These are phyloP conservation scores for Xanthia togata DNA, from an alignment of 2,888 invertebrate species.

Conservation along the genomic window DNA sequence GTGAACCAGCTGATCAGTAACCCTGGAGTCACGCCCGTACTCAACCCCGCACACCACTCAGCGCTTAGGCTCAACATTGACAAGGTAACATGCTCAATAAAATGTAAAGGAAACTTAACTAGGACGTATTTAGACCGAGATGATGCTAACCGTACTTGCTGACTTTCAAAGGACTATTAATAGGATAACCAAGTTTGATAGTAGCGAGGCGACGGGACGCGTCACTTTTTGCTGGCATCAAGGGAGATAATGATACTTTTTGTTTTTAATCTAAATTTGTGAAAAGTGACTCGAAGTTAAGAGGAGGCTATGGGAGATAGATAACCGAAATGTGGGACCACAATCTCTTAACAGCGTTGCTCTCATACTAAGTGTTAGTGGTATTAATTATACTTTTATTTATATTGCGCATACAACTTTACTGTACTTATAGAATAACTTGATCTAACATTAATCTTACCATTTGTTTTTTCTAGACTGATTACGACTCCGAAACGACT, in stretches of 20 bases:
- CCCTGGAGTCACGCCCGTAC: constrained; percentile 93
- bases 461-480: constrained; percentile 76
- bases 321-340: too few species aligned
- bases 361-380: too few species aligned
- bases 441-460: not conserved
- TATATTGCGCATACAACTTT: not conserved
- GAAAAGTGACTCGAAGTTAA: too few species aligned
- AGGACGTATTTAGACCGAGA: not conserved
- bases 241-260: too few species aligned
- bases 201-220: not conserved
- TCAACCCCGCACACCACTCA: constrained; percentile 82
- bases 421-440: too few species aligned
- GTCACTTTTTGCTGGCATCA: not conserved
- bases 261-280: too few species aligned
- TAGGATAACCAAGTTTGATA: not conserved
- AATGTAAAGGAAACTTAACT: not conserved
- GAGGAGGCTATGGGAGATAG: too few species aligned
- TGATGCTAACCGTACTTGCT: not conserved
- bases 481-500: constrained; percentile 88
- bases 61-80: constrained; percentile 85
- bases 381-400: too few species aligned
- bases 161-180: not conserved
- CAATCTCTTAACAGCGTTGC: too few species aligned
- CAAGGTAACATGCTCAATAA: constrained; percentile 72
- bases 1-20: constrained; percentile 95